A percentile compares a stretch with the other conserved stretches of the same genome.
Evolutionary conservation across 2,797 vertebrate species (phyloP).

Genomic region (Labroides dimidiatus): DNA sequence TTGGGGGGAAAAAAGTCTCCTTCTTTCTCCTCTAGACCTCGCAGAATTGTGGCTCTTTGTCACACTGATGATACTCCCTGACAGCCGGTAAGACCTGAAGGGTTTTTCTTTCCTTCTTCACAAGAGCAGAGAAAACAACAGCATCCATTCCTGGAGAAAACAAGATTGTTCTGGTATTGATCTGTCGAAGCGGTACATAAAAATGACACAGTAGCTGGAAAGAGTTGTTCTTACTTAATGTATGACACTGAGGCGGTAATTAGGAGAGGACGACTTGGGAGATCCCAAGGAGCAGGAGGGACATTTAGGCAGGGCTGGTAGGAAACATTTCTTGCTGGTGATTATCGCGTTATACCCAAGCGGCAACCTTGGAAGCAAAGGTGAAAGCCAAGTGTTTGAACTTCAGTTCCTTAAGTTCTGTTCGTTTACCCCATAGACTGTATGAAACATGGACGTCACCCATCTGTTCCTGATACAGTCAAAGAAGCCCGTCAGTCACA

Average conservation of each 20-base stretch:
- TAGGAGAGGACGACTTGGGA: neutral
- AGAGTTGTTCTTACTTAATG: neutral
- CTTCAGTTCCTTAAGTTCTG: no score
- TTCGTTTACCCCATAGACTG: no score
- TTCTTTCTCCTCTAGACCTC: neutral
- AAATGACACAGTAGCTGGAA: constrained; percentile 1
- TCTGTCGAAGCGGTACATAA: neutral
- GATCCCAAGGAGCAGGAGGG: neutral
- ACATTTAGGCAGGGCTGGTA: neutral
- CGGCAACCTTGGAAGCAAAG: no score
- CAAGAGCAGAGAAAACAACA: neutral
- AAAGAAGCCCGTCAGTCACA: no score
- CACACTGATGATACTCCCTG: constrained; percentile 12
- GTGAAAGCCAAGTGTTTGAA: no score
- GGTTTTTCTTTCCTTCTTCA: constrained; percentile 2
- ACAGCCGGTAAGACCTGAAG: constrained; percentile 13
- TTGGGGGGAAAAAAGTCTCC: neutral
- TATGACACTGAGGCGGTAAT: neutral
- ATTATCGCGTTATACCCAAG: no score
- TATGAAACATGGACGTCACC: no score
- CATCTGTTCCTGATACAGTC: no score
- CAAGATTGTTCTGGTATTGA: constrained; percentile 1
- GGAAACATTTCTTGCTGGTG: no score
- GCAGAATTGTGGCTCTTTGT: constrained; percentile 28
- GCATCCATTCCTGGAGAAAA: neutral